Base-by-base conservation (phyloP, 1,140 invertebrate species). In the Spodoptera litura region DNA sequence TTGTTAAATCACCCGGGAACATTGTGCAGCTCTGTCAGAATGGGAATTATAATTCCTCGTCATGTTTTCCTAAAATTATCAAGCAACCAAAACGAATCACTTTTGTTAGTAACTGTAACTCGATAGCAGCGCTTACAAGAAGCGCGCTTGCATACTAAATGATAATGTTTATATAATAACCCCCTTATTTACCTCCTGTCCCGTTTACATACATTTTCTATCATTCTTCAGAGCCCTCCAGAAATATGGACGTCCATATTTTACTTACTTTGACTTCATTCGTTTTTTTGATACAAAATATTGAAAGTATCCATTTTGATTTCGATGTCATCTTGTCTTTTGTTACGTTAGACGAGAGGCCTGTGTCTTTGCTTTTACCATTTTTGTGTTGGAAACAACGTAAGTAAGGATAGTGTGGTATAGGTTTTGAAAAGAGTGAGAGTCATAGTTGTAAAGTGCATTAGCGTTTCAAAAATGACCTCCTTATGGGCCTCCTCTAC, bases 361-460 rank as follows among this genome's bases (percentile, higher is more conserved):
- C 88, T 8, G 88, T 85, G 0, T 87, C 89, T 15, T 9, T 93
- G 11, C 61, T 93, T 31, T 61, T 81, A 2, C 90, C 89, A 0
- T 61, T 87, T 68, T 72, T 88, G 38, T 93, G 91, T 80, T 93
- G 91, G 91, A 81, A 71, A 35, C 74, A 80, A 66, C 80, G 91
- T 93, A 82, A 90, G 90, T 88, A 31, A 4, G 3, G 31, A 31
- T 31, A 31, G 4, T 31, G 31, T 31, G 31, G 0, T 31, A 2
- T 31, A 31, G 31, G 3, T 31, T 4, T 31, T 31, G 20, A 20
- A 1, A 20, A 31, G 31, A 31, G 0, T 4, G 31, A 31, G 31
- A 31, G 31, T 3, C n/a, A n/a, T n/a, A n/a, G 31, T 2, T 31
- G 3, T 31, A 31, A 20, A 20, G 31, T 5, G 3, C 2, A 31